Evolutionary conservation across 2,888 invertebrate genomes (phyloP), one percentile per base, ranked within the genome.

Genomic region (Physocephala rufipes): DNA sequence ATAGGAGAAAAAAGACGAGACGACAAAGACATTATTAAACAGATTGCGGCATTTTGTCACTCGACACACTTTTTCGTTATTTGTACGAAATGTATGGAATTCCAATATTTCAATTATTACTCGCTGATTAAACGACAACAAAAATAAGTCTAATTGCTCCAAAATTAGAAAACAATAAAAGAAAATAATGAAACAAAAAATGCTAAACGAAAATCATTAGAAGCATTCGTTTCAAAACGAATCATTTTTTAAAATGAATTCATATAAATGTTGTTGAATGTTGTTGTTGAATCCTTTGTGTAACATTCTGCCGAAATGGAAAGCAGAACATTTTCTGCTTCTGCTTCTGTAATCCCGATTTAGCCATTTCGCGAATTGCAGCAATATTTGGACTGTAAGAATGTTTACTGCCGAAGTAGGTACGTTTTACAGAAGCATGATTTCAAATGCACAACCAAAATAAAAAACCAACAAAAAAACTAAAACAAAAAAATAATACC

Each of bases 321-420:
- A 15, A 24, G n/a, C 24, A 13, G 19, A 53, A 49, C 55, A 49
- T 55, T 36, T 7, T 47, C 47, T 70, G 53, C 63, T 71, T 71
- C 67, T 71, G 67, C 67, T 71, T 68, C 68, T 68, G 68, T 71
- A 68, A 71, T 71, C 67, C 64, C 63, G 55, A 58, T 71, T 67
- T 68, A 64, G 64, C 58, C 49, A 24, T 36, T 67, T 47, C 45
- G 61, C 45, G 19, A 51, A 62, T 58, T 58, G 58, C 16, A 28
- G 61, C 51, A 65, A 59, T 62, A 73, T 73, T 70, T 70, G 55
- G 73, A 73, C 70, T 67, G 73, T 70, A 67, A 70, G 70, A 73
- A 73, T 67, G 70, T 59, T 4, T 36, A 36, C 9, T 36, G 9
- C 36, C 36, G 9, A 49, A 58, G 58, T 66, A 62, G 51, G 59